Evolutionary conservation across 2,113 vertebrate species (phyloP), one percentile per base, ranked within the genome.

Genomic region (Pelecanus crispus): DNA sequence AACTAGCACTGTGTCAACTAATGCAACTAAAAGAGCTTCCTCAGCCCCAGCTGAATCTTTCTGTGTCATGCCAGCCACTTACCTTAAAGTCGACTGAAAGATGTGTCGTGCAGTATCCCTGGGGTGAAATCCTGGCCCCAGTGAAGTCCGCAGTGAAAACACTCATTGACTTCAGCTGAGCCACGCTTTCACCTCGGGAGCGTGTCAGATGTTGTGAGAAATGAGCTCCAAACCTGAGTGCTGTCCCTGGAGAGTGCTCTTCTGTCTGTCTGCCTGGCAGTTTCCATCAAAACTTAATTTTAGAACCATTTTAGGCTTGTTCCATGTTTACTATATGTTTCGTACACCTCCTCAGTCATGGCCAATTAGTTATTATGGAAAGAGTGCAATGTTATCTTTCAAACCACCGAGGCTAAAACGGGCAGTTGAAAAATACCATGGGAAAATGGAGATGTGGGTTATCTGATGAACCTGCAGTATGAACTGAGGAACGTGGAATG

Each of bases 201-300:
- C 1, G 2, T 74, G 66, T 96, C 90, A 84, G 62, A 32, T 89
- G n/a, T 17, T 78, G 65, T 83, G 90, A 92, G 82, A 78, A 93
- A 79, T 68, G 63, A 89, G n/a, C 72, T 94, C 55, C 77, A 49
- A 63, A 79, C 32, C n/a, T 3, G 66, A 65, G n/a, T 73, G 44
- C 75, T 90, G 77, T 88, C 86, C 80, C 88, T 81, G 80, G 65
- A 66, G 86, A 92, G 90, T 36, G 58, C 71, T 95, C 66, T 92
- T 67, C 82, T 92, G 75, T 81, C 88, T 70, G 32, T 67, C 72
- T 90, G 68, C 82, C 22, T 74, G 75, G 77, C 72, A 74, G 55
- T 92, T 93, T 49, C 86, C 73, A 71, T 89, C 83, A 81, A 61
- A 86, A 75, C 85, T 81, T 86, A 86, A 84, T 96, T 96, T 93